Conservation (phyloP, 2,888 invertebrate genomes). For the Suillia variegata region DNA sequence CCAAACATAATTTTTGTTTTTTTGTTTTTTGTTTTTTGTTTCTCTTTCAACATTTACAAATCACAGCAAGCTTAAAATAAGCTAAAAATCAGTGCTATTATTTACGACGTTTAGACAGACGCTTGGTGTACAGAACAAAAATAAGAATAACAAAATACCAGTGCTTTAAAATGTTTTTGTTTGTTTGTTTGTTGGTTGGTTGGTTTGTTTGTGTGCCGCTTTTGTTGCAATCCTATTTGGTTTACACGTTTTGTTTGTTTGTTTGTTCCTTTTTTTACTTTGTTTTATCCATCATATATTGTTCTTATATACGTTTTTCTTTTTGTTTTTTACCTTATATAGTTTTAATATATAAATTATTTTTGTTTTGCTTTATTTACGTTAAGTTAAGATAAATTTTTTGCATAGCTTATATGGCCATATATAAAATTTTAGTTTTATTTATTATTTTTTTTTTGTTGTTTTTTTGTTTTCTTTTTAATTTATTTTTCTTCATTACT, state of each 20-base stretch:
- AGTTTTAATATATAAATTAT: constrained; percentile 45
- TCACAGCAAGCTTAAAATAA: constrained; percentile 30
- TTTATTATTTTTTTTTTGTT: constrained; percentile 43
- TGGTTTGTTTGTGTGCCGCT: too few species aligned
- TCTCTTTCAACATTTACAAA: constrained; percentile 28
- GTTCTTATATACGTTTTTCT: constrained; percentile 36
- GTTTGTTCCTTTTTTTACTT: too few species aligned
- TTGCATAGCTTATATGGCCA: constrained; percentile 58
- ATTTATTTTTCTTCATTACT: too few species aligned
- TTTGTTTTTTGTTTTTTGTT: too few species aligned
- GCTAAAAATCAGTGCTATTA: constrained; percentile 20
- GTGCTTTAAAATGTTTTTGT: too few species aligned
- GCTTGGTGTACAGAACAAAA: neutral
- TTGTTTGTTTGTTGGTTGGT: too few species aligned
- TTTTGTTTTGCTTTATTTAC: too few species aligned
- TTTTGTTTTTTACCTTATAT: constrained; percentile 43
- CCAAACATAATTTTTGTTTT: too few species aligned
- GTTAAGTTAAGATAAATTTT: constrained; percentile 42
- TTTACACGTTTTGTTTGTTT: constrained; percentile 38
- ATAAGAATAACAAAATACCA: too few species aligned
- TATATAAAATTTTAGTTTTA: constrained; percentile 51
- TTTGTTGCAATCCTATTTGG: neutral
- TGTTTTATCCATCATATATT: constrained; percentile 46
- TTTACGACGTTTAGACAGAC: neutral
- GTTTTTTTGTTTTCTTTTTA: constrained; percentile 42